These are phyloP conservation scores for Enteromius viviparus DNA, from an alignment of 2,797 vertebrate species.

Conservation along the genomic window DNA sequence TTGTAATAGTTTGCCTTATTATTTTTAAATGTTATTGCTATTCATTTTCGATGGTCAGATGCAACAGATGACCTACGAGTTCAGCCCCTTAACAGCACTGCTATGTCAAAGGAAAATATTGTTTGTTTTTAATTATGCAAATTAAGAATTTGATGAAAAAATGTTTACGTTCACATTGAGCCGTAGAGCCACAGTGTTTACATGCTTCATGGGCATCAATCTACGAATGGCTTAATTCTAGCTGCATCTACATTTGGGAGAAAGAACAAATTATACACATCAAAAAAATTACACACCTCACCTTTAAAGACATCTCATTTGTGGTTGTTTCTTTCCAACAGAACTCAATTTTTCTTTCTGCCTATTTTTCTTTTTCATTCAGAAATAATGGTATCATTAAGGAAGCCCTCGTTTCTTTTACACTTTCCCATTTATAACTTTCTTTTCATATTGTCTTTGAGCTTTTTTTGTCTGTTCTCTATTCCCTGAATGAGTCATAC, in stretches of 20 bases:
- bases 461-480: slow-evolving; percentile 23
- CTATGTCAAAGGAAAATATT: neutral
- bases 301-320: slow-evolving; percentile 3
- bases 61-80: neutral
- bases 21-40: neutral
- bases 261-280: slow-evolving; percentile 8
- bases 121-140: neutral
- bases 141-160: neutral
- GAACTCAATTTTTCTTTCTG: neutral
- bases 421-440: slow-evolving; percentile 57
- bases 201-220: neutral
- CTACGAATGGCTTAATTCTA: neutral
- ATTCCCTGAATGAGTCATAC: slow-evolving; percentile 62
- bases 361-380: slow-evolving; percentile 46
- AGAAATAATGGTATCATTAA: slow-evolving; percentile 65
- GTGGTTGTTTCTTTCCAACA: neutral
- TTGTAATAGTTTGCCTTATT: neutral
- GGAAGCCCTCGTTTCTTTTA: slow-evolving; percentile 59
- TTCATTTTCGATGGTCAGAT: neutral
- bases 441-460: slow-evolving; percentile 48
- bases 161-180: neutral
- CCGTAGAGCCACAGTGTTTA: neutral
- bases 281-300: neutral
- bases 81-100: neutral
- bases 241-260: neutral